Percentiles rank a stretch among this genome's conserved stretches.
phyloP scores from a whole-genome alignment of 2,113 vertebrate species.

The Xenopus tropicalis region UCB_Xtro_10.0 CM004450.2:46304001-46304500 shows the following conservation, averaged over 20 bases:
- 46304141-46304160: too few species aligned
- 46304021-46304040: too few species aligned
- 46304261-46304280: slow-evolving; percentile 39
- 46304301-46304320: slow-evolving; percentile 15
- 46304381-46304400: slow-evolving; percentile 11
- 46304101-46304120: too few species aligned
- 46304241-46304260: slow-evolving; percentile 18
- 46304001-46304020: too few species aligned
- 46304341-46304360: slow-evolving; percentile 19
- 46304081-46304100: too few species aligned
- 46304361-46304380: slow-evolving; percentile 17
- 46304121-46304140: too few species aligned
- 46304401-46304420: slow-evolving; percentile 11
- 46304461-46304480: slow-evolving; percentile 3
- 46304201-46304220: slow-evolving; percentile 8
- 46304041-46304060: too few species aligned
- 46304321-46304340: slow-evolving; percentile 23
- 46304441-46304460: slow-evolving; percentile 16
- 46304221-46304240: too few species aligned
- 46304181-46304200: slow-evolving; percentile 24
- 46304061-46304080: too few species aligned
- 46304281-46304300: slow-evolving; percentile 23
- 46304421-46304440: slow-evolving; percentile 20
- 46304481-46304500: slow-evolving; percentile 10
- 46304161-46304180: too few species aligned